Evolutionary conservation across 1,140 invertebrate genomes (phyloP), one percentile per base, ranked within the genome.

Genomic region (Tetramorium simillimum): DNA sequence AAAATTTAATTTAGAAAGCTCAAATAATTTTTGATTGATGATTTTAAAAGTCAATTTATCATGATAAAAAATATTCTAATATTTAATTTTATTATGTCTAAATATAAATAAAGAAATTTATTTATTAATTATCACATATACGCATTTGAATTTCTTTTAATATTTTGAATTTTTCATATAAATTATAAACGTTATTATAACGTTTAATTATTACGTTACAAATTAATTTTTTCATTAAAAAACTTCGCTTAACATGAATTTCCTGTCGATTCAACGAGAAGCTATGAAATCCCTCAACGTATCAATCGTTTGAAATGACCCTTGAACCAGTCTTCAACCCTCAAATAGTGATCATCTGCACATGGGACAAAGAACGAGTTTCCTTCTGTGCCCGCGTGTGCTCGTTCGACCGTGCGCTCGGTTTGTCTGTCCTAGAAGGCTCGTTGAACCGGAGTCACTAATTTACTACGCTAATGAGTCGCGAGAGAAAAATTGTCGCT

Each of bases 401-500:
- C 2, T 82, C 1, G 24, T 72, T 82, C 51, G 18, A 10, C 14
- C 16, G 33, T 28, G 21, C 14, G 33, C 12, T 28, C 28, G 33
- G n/a, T 0, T 18, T 43, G 51, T 14, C 21, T 46, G 24, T 16
- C 0, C 63, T 12, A 53, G 75, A 77, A 53, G 16, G 69, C 80
- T 75, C 28, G 14, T 84, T 84, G 67, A 75, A 84, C 80, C 56
- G 69, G 28, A 84, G 51, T 75, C 10, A 75, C 80, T 84, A 84
- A 84, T 84, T 84, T 9, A 21, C 14, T 37, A 73, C 40, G 53
- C 80, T 84, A 84, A 84, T 84, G 69, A 84, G 56, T 28, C 14
- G 7, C 40, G 24, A n/a, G 24, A 84, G 24, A 28, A 75, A 75
- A 37, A 82, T 58, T 14, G 24, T 84, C 28, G 24, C n/a, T 82